Percentiles rank a stretch among this genome's conserved stretches.
Evolutionary conservation across 2,888 invertebrate genomes (phyloP).

Genomic region (Pharmacophagus antenor): DNA sequence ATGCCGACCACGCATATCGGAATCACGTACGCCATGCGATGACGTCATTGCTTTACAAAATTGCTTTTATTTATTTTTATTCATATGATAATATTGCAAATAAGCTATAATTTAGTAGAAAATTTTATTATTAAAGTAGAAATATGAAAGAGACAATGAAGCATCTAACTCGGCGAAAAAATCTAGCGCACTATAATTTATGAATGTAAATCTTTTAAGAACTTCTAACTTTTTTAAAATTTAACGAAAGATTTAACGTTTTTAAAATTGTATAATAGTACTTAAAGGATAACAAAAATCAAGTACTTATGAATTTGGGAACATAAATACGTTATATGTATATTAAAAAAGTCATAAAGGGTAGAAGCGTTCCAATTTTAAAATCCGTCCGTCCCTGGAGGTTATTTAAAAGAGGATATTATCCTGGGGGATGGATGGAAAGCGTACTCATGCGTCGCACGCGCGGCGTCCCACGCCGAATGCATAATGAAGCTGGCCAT

Average conservation of each 20-base stretch:
- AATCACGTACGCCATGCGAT: constrained; percentile 6
- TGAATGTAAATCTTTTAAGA: too few relatives aligned
- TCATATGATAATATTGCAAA: not conserved
- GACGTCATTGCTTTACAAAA: constrained; percentile 3
- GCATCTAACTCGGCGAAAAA: too few relatives aligned
- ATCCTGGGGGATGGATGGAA: constrained; percentile 25
- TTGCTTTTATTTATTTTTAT: not conserved
- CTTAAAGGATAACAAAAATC: too few relatives aligned
- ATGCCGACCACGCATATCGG: not conserved
- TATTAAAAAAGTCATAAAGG: constrained; percentile 10
- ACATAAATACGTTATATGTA: not conserved
- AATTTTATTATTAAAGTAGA: too few relatives aligned
- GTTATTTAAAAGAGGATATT: constrained; percentile 26
- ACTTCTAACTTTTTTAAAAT: too few relatives aligned
- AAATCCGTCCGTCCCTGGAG: constrained; percentile 22
- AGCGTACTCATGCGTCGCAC: constrained; percentile 35
- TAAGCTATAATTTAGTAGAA: not conserved
- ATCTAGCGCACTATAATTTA: too few relatives aligned
- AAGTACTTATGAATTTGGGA: not conserved
- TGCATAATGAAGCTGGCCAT: constrained; percentile 42
- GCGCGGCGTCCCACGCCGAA: constrained; percentile 41
- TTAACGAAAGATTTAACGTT: too few relatives aligned
- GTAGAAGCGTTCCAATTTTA: constrained; percentile 17
- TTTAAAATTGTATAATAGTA: too few relatives aligned
- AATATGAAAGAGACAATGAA: too few relatives aligned